A percentile compares a stretch with the other conserved stretches of the same genome.
Conservation (phyloP, 2,797 vertebrate species). For the Acipenser ruthenus region DNA sequence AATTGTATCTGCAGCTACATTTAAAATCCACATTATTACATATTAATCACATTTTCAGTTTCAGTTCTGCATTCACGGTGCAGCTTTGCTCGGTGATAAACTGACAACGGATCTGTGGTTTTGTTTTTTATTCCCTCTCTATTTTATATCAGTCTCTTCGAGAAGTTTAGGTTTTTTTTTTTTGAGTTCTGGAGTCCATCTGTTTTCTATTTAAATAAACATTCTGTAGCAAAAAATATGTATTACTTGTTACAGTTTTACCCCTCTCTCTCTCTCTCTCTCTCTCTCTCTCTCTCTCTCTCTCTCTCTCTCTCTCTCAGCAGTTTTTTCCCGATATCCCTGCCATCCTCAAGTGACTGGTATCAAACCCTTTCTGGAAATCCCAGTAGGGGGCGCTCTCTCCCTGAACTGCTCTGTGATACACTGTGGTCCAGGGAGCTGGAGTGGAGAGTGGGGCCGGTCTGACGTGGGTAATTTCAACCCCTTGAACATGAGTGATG, state of each 20-base stretch:
- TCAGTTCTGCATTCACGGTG: too few relatives aligned
- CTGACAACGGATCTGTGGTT: too few relatives aligned
- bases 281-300: background rate
- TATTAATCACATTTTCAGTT: too few relatives aligned
- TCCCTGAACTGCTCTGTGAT: conserved; percentile 40
- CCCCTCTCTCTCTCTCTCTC: conserved; percentile 20
- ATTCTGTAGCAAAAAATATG: conserved; percentile 25
- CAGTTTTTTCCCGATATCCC: background rate
- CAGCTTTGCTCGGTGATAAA: too few relatives aligned
- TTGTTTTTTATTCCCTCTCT: too few relatives aligned
- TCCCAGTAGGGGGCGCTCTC: conserved; percentile 1
- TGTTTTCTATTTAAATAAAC: conserved; percentile 6
- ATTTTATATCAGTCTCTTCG: too few relatives aligned
- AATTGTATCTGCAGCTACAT: too few relatives aligned
- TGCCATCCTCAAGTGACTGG: background rate
- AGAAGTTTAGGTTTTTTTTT: too few relatives aligned
- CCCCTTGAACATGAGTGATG: conserved; percentile 9
- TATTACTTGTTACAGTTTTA: conserved; percentile 28
- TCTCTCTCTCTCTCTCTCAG: conserved; percentile 28
- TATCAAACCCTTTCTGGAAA: background rate
- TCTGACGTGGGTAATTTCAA: accelerated
- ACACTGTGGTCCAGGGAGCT: conserved; percentile 40
- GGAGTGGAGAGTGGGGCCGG: conserved; percentile 35
- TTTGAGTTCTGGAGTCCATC: conserved; percentile 13
- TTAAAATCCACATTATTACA: too few relatives aligned